Percentiles rank a stretch among this genome's conserved stretches.
Evolutionary conservation across 2,113 vertebrate genomes (phyloP).

Genomic region (Thymallus thymallus): DNA sequence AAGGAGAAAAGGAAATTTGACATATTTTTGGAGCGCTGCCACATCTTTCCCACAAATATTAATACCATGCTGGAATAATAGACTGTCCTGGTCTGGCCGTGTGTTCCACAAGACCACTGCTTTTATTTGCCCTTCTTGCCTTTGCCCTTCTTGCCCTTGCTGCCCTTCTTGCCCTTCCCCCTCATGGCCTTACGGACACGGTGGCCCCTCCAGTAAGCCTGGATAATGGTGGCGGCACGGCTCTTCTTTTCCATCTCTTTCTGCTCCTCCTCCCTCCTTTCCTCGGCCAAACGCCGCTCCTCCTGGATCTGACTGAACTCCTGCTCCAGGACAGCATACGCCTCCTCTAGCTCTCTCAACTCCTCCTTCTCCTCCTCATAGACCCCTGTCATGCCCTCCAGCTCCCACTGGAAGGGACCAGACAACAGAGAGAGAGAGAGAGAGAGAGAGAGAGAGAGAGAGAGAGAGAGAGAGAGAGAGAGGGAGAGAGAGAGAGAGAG

Average conservation of each 20-base stretch:
- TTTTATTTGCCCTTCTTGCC: constrained; percentile 53
- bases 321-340: constrained; percentile 60
- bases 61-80: not conserved
- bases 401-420: constrained; percentile 65
- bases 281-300: constrained; percentile 56
- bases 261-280: constrained; percentile 66
- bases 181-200: constrained; percentile 75
- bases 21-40: not conserved
- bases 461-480: not conserved
- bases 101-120: not conserved
- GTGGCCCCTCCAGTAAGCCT: constrained; percentile 86
- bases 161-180: constrained; percentile 66
- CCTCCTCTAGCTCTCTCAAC: constrained; percentile 66
- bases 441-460: not conserved
- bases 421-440: not conserved
- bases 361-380: constrained; percentile 71
- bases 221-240: constrained; percentile 75
- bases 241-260: constrained; percentile 67
- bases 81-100: not conserved
- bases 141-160: constrained; percentile 60
- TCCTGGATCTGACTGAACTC: constrained; percentile 78
- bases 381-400: constrained; percentile 60
- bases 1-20: not conserved
- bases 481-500: not conserved
- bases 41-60: not conserved